Evolutionary conservation across 1,140 invertebrate species (phyloP).

Genomic region (Ips nitidus): DNA sequence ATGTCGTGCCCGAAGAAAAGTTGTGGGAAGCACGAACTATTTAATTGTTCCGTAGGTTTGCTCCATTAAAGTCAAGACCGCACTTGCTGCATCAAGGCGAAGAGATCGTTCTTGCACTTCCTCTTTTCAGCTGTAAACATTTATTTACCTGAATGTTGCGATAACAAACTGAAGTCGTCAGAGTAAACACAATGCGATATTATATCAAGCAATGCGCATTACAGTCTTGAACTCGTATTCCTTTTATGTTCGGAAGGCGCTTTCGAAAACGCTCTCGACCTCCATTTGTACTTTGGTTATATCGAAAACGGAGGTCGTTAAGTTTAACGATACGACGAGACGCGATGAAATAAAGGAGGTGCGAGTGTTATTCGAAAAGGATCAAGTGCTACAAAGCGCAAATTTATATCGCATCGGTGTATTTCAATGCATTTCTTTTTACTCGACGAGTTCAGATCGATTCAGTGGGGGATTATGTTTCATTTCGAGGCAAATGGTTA

Average conservation of each 20-base stretch:
- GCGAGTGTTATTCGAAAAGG: constrained; percentile 15
- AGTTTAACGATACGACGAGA: constrained; percentile 24
- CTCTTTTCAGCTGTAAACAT: too few species aligned
- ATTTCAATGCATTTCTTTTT: too few species aligned
- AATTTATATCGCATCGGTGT: not conserved
- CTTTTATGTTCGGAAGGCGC: constrained; percentile 19
- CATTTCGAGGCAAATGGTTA: too few species aligned
- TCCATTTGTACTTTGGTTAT: constrained; percentile 23
- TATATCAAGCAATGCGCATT: constrained; percentile 14
- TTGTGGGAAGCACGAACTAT: constrained; percentile 17
- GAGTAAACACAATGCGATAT: constrained; percentile 16
- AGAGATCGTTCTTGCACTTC: not conserved
- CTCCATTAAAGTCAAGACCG: not conserved
- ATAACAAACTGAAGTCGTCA: not conserved
- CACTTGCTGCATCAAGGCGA: not conserved
- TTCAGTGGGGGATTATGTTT: too few species aligned
- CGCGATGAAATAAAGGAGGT: constrained; percentile 20
- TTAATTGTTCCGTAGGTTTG: constrained; percentile 18
- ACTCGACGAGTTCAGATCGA: too few species aligned
- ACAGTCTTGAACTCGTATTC: constrained; percentile 9
- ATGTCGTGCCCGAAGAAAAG: constrained; percentile 18
- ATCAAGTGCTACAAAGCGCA: constrained; percentile 14
- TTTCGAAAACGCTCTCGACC: constrained; percentile 20
- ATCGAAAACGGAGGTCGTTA: constrained; percentile 23
- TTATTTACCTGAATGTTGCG: too few species aligned